Base-by-base conservation (phyloP, 2,797 vertebrate genomes). In the Chrosomus eos region DNA sequence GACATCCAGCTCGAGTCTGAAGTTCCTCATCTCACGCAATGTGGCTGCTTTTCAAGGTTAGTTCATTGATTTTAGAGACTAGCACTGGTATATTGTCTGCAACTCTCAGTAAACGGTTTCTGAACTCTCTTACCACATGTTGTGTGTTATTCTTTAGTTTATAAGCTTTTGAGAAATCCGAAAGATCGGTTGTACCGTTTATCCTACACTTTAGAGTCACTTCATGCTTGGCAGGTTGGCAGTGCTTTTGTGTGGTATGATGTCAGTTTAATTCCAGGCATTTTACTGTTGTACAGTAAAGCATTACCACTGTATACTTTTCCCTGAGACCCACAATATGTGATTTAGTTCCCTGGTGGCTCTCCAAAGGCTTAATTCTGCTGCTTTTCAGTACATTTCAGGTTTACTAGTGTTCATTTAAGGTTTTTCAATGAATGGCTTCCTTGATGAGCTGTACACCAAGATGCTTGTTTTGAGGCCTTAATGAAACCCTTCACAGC, bases 21-120 rank as follows among this genome's bases (percentile, higher is more conserved):
- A 97, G 89, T 91, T 96, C 84, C 94, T 97, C 79, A 95, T 97
- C 89, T 95, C 95, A 5, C 94, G 1, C 81, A 96, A 96, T 80
- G 95, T 97, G 85, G 97, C 96, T 19, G 90, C 93, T 86, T 97
- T 97, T 94, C 97, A 98, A 95, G 97, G 97, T 98, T 94, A 92
- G 80, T 38, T 16, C 48, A 11, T 3, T 55, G 66, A 40, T 78
- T 58, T 40, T 43, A 4, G 33, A 55, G 51, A 21, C 51, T 53
- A 23, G 10, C 11, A 11, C 13, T 36, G 45, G 64, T 18, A 51
- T 51, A 53, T n/a, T 53, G 28, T 53, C 28, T 62, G n/a, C 55
- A 13, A 43, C 38, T 38, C 36, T 26, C 18, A 40, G 36, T 36
- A 77, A n/a, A 60, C 16, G 14, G 23, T 40, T 60, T 16, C 36